phyloP scores from a whole-genome alignment of 2,797 vertebrate genomes.

The Danio tinwini region DNA sequence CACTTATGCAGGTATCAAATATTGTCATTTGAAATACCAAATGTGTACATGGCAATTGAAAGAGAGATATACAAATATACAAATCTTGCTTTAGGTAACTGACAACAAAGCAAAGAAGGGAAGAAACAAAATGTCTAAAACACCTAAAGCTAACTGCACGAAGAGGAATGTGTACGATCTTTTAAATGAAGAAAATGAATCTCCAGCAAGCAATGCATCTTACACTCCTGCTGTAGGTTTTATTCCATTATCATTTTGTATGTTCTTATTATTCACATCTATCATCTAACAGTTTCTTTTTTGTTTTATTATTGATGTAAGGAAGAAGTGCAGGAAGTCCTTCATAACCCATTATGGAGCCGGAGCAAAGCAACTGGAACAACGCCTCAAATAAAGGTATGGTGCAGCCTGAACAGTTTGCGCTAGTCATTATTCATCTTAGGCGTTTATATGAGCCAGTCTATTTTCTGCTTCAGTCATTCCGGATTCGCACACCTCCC shows the following conservation, averaged over 20 bases:
- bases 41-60: not conserved
- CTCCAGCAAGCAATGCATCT: conserved; percentile 22
- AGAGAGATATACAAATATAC: not conserved
- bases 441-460: not conserved
- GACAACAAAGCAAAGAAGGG: conserved; percentile 40
- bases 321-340: conserved; percentile 54
- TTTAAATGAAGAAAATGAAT: conserved; percentile 37
- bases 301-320: conserved; percentile 56
- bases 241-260: conserved; percentile 7
- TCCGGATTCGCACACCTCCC: conserved; percentile 87
- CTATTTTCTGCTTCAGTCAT: conserved; percentile 77
- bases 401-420: not conserved
- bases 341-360: conserved; percentile 61
- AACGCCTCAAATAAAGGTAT: conserved; percentile 74
- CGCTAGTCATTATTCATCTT: conserved; percentile 8
- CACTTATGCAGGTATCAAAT: conserved; percentile 47
- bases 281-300: not conserved
- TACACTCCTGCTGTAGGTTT: conserved; percentile 39
- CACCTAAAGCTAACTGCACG: not conserved
- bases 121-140: conserved; percentile 49
- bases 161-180: conserved; percentile 17
- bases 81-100: conserved; percentile 42
- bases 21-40: not conserved
- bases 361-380: conserved; percentile 43
- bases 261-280: conserved; percentile 9